Percentiles rank a stretch among this genome's conserved stretches.
Evolutionary conservation across 2,797 vertebrate species (phyloP).

Genomic region (Oreochromis grahami): DNA sequence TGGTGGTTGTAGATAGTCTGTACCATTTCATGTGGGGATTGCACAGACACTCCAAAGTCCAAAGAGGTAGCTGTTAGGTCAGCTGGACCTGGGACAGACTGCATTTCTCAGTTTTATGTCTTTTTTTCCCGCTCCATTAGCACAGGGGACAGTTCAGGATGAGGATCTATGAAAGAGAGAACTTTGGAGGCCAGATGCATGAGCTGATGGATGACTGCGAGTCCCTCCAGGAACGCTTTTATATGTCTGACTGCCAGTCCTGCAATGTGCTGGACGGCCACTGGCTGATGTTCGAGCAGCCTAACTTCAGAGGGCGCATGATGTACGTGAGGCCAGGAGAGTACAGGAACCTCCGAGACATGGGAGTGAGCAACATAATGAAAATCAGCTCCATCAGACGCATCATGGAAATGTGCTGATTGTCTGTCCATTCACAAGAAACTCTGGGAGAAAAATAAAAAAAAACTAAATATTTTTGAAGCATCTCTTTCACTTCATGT

Average conservation of each 20-base stretch:
- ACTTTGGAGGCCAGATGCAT: slow-evolving; percentile 64
- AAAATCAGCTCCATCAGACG: slow-evolving; percentile 59
- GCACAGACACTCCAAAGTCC: fast-evolving
- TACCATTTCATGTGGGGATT: neutral
- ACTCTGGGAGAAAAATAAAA: slow-evolving; percentile 14
- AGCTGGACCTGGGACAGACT: neutral
- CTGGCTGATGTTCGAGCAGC: slow-evolving; percentile 68
- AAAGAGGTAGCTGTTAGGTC: neutral
- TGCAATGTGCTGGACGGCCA: slow-evolving; percentile 67
- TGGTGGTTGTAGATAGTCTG: neutral
- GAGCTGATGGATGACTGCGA: slow-evolving; percentile 65
- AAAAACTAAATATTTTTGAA: neutral
- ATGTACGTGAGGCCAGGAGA: slow-evolving; percentile 63
- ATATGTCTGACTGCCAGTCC: slow-evolving; percentile 64
- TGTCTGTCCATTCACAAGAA: neutral
- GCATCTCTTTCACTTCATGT: neutral
- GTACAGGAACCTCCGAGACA: slow-evolving; percentile 57
- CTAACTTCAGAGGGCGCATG: slow-evolving; percentile 57
- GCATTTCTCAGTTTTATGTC: neutral
- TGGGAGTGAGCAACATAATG: slow-evolving; percentile 28
- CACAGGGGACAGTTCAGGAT: slow-evolving; percentile 61
- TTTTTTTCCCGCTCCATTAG: neutral
- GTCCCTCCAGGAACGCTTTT: slow-evolving; percentile 45
- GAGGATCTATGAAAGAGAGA: slow-evolving; percentile 64
- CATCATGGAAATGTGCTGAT: slow-evolving; percentile 55